Percentiles rank a stretch among this genome's conserved stretches.
Conservation (phyloP, 1,140 invertebrate species). For the Papilio machaon region DNA sequence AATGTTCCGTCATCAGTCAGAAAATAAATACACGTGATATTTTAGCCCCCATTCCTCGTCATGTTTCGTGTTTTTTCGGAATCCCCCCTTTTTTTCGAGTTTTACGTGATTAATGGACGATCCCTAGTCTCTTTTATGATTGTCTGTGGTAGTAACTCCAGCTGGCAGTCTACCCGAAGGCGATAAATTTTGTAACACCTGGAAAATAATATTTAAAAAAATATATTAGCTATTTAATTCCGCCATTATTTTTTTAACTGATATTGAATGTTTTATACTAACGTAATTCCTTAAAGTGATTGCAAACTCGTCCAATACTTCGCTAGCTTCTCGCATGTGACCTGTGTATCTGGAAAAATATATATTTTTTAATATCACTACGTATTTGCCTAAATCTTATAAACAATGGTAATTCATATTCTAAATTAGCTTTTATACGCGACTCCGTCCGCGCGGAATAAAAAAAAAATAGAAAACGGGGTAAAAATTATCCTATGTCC, state of each 20-base stretch:
- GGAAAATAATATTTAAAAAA: background rate
- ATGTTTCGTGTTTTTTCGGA: too few relatives aligned
- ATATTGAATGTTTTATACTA: slow-evolving; percentile 76
- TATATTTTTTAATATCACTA: background rate
- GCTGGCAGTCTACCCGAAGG: background rate
- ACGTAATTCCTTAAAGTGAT: slow-evolving; percentile 93
- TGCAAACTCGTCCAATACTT: slow-evolving; percentile 91
- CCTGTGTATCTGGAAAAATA: slow-evolving; percentile 89
- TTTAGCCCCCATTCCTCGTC: too few relatives aligned
- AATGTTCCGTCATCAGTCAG: too few relatives aligned
- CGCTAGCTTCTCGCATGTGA: slow-evolving; percentile 90
- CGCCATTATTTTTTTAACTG: too few relatives aligned
- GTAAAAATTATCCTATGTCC: too few relatives aligned
- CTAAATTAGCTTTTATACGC: too few relatives aligned
- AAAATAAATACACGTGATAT: too few relatives aligned
- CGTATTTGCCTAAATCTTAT: background rate
- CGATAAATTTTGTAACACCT: background rate
- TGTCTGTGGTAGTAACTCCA: background rate
- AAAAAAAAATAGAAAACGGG: too few relatives aligned
- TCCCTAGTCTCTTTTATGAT: background rate
- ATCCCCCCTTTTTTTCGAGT: too few relatives aligned
- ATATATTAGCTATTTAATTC: background rate
- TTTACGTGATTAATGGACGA: too few relatives aligned
- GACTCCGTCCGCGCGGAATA: too few relatives aligned
- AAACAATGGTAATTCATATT: too few relatives aligned